Evolutionary conservation across 2,888 invertebrate species (phyloP), one percentile per base, ranked within the genome.

Genomic region (Caenorhabditis sinica): DNA sequence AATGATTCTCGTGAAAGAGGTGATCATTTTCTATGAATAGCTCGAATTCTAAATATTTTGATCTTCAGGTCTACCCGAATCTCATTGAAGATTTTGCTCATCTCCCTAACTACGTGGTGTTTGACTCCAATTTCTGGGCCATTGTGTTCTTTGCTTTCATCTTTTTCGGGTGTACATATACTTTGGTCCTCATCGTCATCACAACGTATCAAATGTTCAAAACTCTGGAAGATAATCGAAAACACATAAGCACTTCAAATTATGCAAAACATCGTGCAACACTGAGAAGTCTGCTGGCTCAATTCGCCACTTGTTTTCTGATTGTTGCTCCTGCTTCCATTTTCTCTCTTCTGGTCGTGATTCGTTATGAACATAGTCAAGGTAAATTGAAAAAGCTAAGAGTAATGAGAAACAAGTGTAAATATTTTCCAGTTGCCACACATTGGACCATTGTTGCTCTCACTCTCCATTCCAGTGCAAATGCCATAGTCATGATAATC

Each of bases 71-170:
- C 11, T 82, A 75, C n/a, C 75, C 75, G 30, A 82, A 75, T 36
- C 75, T 75, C 17, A 49, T 74, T 20, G 36, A 53, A 23, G 53
- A 53, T 23, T 82, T 82, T 30, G 25, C 36, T 15, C 20, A 43
- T n/a, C 71, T 82, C 1, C 65, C 75, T 0, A 82, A 82, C 65
- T 82, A 74, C 30, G 75, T 82, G 13, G 82, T 82, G 15, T 82
- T 82, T 65, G 82, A 82, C 56, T 69, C 82, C 30, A 82, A 82
- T 71, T 53, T 71, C 33, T 69, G 73, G 82, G 82, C 82, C 6
- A 82, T 74, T 63, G 65, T 71, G 9, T 75, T 75, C 36, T 82
- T 82, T 23, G 63, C 82, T n/a, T 75, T 82, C 69, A 75, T 82
- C 23, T 75, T 82, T 30, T 75, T 82, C 43, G 75, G 82, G 9